Evolutionary conservation across 2,797 vertebrate species (phyloP).

Genomic region (Sylvia borin): DNA sequence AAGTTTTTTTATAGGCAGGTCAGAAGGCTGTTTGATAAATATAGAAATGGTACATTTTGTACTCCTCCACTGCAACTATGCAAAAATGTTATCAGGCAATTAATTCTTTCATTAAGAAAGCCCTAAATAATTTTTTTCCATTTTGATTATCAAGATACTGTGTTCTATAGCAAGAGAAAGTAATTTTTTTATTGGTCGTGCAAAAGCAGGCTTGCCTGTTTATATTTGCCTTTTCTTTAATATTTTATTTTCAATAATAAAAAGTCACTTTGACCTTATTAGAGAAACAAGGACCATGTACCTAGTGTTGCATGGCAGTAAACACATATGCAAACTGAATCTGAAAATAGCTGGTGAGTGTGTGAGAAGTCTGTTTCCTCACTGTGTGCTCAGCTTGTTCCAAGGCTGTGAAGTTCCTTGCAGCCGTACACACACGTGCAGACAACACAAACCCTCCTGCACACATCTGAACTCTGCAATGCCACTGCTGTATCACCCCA

Average conservation of each 20-base stretch:
- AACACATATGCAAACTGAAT: background rate
- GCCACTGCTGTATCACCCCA: background rate
- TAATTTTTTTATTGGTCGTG: background rate
- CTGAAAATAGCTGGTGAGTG: background rate
- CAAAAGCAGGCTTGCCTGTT: background rate
- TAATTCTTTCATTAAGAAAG: conserved; percentile 61
- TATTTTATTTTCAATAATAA: background rate
- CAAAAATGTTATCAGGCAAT: conserved; percentile 55
- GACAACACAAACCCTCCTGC: background rate
- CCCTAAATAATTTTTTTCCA: conserved; percentile 9
- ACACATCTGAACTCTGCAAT: background rate
- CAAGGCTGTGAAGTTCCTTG: background rate
- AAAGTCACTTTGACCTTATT: background rate
- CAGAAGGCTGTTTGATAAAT: conserved; percentile 39
- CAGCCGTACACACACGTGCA: fast-evolving
- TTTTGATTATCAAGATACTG: conserved; percentile 39
- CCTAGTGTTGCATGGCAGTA: background rate
- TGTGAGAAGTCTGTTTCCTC: background rate
- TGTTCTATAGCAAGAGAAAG: background rate
- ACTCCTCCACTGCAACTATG: background rate
- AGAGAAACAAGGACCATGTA: background rate
- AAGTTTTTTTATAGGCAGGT: background rate
- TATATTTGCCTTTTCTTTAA: background rate
- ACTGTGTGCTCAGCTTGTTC: background rate
- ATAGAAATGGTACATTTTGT: background rate